phyloP scores from a whole-genome alignment of 2,888 invertebrate species.

The Bugulina stolonifera region DNA sequence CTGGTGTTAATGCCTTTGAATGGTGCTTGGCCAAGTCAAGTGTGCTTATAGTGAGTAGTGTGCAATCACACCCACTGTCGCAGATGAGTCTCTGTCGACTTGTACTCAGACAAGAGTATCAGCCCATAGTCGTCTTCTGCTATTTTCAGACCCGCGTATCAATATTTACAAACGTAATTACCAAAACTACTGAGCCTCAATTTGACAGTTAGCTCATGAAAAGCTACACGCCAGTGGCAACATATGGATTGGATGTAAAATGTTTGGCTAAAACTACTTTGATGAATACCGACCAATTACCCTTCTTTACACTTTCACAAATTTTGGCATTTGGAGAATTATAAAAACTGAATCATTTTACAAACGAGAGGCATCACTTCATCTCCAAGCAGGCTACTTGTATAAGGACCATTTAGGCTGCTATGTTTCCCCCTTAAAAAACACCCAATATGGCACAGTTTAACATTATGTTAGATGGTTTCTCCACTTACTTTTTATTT shows the following conservation, averaged over 20 bases:
- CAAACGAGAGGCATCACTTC: too few relatives aligned
- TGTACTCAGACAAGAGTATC: conserved; percentile 12
- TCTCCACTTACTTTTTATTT: too few relatives aligned
- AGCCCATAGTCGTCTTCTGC: conserved; percentile 10
- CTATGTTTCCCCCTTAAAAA: too few relatives aligned
- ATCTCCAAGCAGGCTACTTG: too few relatives aligned
- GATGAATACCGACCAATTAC: neutral
- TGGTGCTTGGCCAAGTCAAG: conserved; percentile 22
- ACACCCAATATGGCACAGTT: too few relatives aligned
- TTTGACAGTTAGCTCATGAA: conserved; percentile 21
- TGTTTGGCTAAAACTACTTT: neutral
- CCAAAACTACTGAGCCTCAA: conserved; percentile 8
- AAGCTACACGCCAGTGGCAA: neutral
- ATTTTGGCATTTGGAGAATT: too few relatives aligned
- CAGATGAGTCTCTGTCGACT: too few relatives aligned
- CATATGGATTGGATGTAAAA: neutral
- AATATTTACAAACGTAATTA: conserved; percentile 25
- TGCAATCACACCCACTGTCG: conserved; percentile 22
- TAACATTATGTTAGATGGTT: too few relatives aligned
- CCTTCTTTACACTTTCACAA: too few relatives aligned
- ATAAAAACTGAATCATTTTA: too few relatives aligned
- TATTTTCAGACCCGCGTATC: conserved; percentile 10
- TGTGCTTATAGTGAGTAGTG: conserved; percentile 3
- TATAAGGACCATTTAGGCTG: too few relatives aligned
- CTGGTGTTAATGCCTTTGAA: conserved; percentile 25